Percentiles rank a stretch among this genome's conserved stretches.
Conservation (phyloP, 35 echinoderm and acorn worm species). For the Heliocidaris erythrogramma region DNA sequence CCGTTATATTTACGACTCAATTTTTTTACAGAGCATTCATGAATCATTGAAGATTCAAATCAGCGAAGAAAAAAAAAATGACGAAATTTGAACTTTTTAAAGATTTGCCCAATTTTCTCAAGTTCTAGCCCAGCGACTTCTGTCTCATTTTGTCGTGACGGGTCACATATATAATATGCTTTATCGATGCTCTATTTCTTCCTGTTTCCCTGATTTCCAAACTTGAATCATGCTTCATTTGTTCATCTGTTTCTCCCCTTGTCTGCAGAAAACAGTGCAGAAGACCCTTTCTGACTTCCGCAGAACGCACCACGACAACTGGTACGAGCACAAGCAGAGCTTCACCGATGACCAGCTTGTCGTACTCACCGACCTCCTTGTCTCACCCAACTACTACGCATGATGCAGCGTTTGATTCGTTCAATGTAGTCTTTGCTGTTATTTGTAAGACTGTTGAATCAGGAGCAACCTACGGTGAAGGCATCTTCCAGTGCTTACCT, state of each 20-base stretch:
- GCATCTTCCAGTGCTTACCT: no score
- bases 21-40: no score
- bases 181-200: background rate
- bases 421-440: background rate
- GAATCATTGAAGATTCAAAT: no score
- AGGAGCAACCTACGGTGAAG: no score
- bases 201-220: background rate
- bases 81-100: no score
- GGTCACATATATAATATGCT: background rate
- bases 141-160: no score
- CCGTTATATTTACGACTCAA: no score
- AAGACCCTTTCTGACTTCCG: slow-evolving; percentile 96
- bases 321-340: slow-evolving; percentile 97
- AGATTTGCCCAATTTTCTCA: no score
- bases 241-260: background rate
- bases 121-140: no score
- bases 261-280: slow-evolving; percentile 84
- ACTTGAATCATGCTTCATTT: background rate
- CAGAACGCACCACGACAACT: slow-evolving; percentile 98
- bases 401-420: slow-evolving; percentile 35
- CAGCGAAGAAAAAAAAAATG: no score
- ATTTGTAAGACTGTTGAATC: background rate
- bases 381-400: slow-evolving; percentile 98
- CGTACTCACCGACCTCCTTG: slow-evolving; percentile 90
- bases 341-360: slow-evolving; percentile 99